Evolutionary conservation across 2,113 vertebrate genomes (phyloP).

Genomic region (Triplophysa rosa): DNA sequence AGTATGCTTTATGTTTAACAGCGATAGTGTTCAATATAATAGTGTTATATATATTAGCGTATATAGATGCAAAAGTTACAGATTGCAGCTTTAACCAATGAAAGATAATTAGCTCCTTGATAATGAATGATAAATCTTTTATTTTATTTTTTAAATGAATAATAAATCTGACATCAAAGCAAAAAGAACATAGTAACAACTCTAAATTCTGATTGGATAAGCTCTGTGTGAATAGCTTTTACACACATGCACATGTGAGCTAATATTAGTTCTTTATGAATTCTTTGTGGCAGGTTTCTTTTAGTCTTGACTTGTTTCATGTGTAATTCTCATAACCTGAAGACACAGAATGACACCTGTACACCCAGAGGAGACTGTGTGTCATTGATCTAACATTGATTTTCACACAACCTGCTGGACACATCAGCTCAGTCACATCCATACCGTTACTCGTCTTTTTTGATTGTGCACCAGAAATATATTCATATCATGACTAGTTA

Average conservation of each 20-base stretch:
- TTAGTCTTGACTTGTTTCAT: background rate
- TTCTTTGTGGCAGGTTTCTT: background rate
- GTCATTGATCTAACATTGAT: constrained; percentile 9
- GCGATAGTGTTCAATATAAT: too few species aligned
- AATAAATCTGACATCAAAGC: background rate
- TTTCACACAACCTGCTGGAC: background rate
- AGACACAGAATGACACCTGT: constrained; percentile 12
- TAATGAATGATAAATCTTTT: too few species aligned
- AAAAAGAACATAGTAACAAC: background rate
- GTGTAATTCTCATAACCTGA: constrained; percentile 23
- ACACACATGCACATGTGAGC: background rate
- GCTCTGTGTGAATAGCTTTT: background rate
- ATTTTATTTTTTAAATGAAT: too few species aligned
- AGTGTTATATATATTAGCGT: too few species aligned
- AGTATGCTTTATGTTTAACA: too few species aligned
- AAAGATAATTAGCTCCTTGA: too few species aligned
- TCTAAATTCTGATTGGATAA: background rate
- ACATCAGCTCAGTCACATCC: background rate
- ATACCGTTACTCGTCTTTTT: background rate
- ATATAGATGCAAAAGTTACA: too few species aligned
- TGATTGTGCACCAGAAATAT: background rate
- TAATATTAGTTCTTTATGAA: background rate
- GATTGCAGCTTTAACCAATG: too few species aligned
- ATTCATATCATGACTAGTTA: background rate
- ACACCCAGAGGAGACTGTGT: background rate